Conservation (phyloP, 1,140 invertebrate species). For the Zophobas atratus region DNA sequence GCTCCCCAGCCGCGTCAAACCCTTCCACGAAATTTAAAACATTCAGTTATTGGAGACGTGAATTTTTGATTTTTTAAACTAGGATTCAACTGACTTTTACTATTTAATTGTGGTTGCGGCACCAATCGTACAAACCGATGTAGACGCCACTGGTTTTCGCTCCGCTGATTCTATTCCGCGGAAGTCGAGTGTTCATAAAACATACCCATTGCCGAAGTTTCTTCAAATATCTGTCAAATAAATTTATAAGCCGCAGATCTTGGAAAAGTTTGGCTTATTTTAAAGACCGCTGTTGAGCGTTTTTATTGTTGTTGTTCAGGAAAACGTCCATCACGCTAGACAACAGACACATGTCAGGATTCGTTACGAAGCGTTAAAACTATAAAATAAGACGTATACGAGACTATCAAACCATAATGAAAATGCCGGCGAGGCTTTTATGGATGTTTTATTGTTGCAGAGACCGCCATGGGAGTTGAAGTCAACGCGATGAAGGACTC, state of each 20-base stretch:
- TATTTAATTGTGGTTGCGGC: too few relatives aligned
- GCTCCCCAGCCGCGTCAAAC: background rate
- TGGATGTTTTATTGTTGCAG: slow-evolving; percentile 66
- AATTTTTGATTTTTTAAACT: background rate
- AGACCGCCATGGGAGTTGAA: slow-evolving; percentile 88
- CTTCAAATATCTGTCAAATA: slow-evolving; percentile 45
- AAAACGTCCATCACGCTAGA: background rate
- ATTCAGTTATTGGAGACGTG: background rate
- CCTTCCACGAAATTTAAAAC: background rate
- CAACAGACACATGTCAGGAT: slow-evolving; percentile 26
- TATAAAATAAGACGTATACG: slow-evolving; percentile 31
- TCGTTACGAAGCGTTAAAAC: slow-evolving; percentile 26
- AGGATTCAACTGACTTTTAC: too few relatives aligned
- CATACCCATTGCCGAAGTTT: background rate
- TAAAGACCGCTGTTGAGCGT: background rate
- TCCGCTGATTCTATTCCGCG: background rate
- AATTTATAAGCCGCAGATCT: slow-evolving; percentile 37
- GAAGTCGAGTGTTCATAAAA: slow-evolving; percentile 1
- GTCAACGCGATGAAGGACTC: slow-evolving; percentile 79
- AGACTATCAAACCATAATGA: slow-evolving; percentile 24
- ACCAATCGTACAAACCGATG: too few relatives aligned
- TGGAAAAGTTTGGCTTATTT: slow-evolving; percentile 17
- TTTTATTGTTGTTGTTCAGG: slow-evolving; percentile 33
- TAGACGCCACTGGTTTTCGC: background rate
- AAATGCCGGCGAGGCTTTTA: slow-evolving; percentile 11